Conservation (phyloP, 2,113 vertebrate genomes). For the Colaptes auratus region DNA sequence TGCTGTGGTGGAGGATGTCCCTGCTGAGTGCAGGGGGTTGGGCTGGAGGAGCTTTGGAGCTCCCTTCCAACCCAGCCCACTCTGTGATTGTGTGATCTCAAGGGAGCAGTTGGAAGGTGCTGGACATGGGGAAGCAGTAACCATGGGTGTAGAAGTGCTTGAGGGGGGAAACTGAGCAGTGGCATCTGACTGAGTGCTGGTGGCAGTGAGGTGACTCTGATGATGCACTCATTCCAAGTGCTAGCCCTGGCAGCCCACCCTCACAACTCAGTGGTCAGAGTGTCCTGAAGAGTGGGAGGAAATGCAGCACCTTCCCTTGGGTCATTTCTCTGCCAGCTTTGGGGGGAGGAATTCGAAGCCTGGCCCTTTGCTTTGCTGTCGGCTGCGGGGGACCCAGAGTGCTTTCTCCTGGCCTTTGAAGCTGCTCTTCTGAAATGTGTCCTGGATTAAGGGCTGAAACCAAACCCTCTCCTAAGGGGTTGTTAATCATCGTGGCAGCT, state of each 20-base stretch:
- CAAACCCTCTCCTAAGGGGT: not conserved
- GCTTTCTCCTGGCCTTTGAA: conserved; percentile 41
- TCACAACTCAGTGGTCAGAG: not conserved
- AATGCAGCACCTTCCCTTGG: not conserved
- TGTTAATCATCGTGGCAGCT: not conserved
- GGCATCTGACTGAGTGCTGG: not conserved
- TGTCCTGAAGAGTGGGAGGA: not conserved
- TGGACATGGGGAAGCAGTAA: not conserved
- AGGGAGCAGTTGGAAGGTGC: not conserved
- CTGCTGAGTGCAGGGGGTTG: no score
- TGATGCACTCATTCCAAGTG: not conserved
- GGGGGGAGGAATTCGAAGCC: not conserved
- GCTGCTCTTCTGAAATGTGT: not conserved
- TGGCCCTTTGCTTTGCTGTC: not conserved
- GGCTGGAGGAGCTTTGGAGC: no score
- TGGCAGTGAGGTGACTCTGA: not conserved
- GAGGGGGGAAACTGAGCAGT: not conserved
- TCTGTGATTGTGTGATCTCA: not conserved
- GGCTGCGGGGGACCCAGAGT: not conserved
- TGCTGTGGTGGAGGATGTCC: no score
- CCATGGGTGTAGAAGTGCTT: not conserved
- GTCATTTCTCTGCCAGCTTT: not conserved
- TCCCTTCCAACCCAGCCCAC: no score
- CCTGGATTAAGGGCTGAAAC: conserved; percentile 23
- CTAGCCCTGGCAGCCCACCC: not conserved